Base-by-base conservation (phyloP, 2,888 invertebrate genomes). In the Branchellion lobata region DNA sequence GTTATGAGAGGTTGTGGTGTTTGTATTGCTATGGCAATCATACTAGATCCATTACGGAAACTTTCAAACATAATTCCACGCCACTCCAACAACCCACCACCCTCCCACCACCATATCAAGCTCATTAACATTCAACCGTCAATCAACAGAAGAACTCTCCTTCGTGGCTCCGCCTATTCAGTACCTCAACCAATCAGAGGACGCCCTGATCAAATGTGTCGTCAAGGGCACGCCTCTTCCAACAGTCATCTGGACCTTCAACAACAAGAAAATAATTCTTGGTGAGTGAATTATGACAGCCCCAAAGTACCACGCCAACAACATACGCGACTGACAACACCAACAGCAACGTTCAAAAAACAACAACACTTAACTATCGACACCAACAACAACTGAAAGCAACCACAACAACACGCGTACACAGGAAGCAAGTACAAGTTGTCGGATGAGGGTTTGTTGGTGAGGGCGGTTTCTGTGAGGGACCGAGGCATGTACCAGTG, bases 401-500 rank as follows among this genome's bases (percentile, higher is more conserved):
- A 18, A n/a, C 61, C 8, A 18, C 8, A 18, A 57, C n/a, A n/a
- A n/a, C n/a, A n/a, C n/a, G n/a, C n/a, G n/a, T n/a, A n/a, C 21
- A 18, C 21, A 57, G 61, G 61, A 3, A n/a, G 21, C 61, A 57
- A 57, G 61, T 78, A 78, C 65, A 29, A 5, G 8, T 71, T 80
- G 53, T 57, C 71, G 51, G 53, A 79, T 2, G 75, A 82, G 11
- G 84, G 84, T 11, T 69, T 84, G 61, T 8, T 68, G 27, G 81
- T 84, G 14, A 72, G 71, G 69, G 82, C 83, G 80, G 82, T 84
- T 65, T 81, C 81, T 11, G 68, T 80, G 34, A 81, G 72, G 11
- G 84, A 84, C 79, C 82, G 84, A 40, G 84, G 84, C 2, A 33
- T 24, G 1, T 84, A 84, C 78, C 61, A 65, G 21, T 83, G 84